Evolutionary conservation across 2,797 vertebrate species (phyloP).

Genomic region (Hydrocynus forskahlii): DNA sequence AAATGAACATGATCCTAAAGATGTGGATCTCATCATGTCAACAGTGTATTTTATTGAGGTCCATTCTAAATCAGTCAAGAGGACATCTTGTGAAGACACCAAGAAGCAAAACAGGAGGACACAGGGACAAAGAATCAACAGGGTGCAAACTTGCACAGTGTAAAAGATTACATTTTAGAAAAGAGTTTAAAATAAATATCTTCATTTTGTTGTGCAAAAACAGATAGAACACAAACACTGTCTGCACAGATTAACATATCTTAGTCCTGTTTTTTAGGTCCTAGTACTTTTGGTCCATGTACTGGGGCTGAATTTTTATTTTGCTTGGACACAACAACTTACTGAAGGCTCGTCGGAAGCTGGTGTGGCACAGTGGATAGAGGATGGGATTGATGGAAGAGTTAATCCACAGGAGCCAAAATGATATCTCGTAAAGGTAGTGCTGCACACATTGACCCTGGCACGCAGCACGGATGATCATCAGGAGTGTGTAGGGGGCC

Average conservation of each 20-base stretch:
- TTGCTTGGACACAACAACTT: conserved; percentile 78
- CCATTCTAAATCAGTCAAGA: neutral
- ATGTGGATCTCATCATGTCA: neutral
- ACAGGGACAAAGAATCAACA: neutral
- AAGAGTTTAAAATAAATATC: neutral
- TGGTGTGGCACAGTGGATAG: conserved; percentile 77
- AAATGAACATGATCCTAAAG: neutral
- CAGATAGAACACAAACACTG: neutral
- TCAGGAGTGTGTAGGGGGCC: conserved; percentile 77
- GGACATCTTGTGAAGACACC: neutral
- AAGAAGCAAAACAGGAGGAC: neutral
- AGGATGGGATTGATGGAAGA: conserved; percentile 79
- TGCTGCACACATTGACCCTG: conserved; percentile 72
- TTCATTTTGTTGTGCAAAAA: neutral
- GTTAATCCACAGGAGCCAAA: conserved; percentile 82
- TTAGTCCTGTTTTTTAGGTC: neutral
- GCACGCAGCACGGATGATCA: conserved; percentile 79
- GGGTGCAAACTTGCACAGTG: neutral
- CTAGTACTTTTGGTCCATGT: conserved; percentile 67
- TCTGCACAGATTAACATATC: conserved; percentile 1
- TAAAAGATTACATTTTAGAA: neutral
- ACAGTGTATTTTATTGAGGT: neutral
- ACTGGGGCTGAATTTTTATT: conserved; percentile 77
- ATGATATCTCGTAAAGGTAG: conserved; percentile 77
- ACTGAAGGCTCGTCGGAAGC: conserved; percentile 78